Conservation (phyloP, 1,140 invertebrate genomes). For the Heliconius hermathena region DNA sequence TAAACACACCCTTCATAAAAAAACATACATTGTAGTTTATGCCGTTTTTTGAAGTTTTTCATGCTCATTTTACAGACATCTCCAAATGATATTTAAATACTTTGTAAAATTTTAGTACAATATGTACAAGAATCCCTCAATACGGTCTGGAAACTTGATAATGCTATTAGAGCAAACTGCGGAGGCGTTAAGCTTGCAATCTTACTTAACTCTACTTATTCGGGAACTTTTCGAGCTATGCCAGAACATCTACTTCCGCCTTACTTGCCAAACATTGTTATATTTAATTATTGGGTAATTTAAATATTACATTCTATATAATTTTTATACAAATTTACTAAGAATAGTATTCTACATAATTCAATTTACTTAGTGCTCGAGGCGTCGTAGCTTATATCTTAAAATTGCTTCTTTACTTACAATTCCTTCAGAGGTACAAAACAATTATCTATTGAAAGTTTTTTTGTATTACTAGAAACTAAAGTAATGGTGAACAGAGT, state of each 20-base stretch:
- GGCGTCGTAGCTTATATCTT: no score
- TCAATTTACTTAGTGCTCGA: no score
- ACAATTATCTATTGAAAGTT: no score
- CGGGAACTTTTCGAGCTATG: constrained; percentile 57
- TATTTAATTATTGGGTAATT: constrained; percentile 16
- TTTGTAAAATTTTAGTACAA: constrained; percentile 42
- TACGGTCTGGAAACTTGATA: constrained; percentile 79
- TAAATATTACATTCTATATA: neutral
- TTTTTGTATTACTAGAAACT: no score
- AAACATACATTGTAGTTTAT: neutral
- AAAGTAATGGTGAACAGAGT: no score
- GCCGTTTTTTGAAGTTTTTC: neutral
- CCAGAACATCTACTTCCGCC: constrained; percentile 43
- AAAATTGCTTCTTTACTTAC: no score
- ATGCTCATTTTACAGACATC: neutral
- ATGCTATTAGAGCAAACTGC: constrained; percentile 75
- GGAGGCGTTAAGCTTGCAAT: constrained; percentile 74
- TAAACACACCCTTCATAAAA: neutral
- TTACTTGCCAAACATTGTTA: constrained; percentile 20
- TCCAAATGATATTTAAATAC: constrained; percentile 6
- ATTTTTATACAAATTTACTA: neutral
- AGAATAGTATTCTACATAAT: neutral
- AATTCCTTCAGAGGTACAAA: no score
- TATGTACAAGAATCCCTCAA: constrained; percentile 65
- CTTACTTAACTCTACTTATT: constrained; percentile 80